Conservation (phyloP, 1,140 invertebrate genomes). For the Pectinophora gossypiella region DNA sequence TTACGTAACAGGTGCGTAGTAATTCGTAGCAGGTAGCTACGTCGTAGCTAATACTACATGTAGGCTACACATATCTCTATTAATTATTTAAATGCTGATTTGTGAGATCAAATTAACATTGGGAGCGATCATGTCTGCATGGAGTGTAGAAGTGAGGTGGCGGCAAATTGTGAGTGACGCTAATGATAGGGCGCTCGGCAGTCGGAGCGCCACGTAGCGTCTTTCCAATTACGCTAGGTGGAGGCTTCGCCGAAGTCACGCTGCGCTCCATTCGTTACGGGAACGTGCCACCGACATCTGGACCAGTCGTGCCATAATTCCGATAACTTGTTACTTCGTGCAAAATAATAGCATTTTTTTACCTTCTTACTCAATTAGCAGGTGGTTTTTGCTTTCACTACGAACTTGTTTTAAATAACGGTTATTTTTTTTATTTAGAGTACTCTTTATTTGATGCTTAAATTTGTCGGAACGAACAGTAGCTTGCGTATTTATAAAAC, state of each 20-base stretch:
- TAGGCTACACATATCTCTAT: not conserved
- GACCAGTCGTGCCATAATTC: slow-evolving; percentile 37
- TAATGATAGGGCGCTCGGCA: slow-evolving; percentile 65
- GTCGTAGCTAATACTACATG: not conserved
- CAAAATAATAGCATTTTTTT: no score
- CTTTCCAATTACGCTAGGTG: slow-evolving; percentile 56
- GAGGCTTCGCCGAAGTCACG: slow-evolving; percentile 42
- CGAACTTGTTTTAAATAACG: no score
- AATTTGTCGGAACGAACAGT: no score
- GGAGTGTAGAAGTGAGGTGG: slow-evolving; percentile 18
- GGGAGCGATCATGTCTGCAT: slow-evolving; percentile 20
- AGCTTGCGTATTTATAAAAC: no score
- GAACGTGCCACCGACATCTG: slow-evolving; percentile 63
- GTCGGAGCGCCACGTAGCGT: slow-evolving; percentile 55
- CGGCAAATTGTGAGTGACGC: slow-evolving; percentile 62
- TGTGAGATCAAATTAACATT: slow-evolving; percentile 13
- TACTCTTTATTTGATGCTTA: not conserved
- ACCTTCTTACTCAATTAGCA: no score
- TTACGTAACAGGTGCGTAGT: no score
- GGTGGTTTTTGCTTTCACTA: no score
- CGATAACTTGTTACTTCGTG: slow-evolving; percentile 46
- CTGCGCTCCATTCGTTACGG: slow-evolving; percentile 58
- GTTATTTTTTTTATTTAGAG: no score
- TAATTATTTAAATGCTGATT: slow-evolving; percentile 3
- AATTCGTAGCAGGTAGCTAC: not conserved